Conservation (phyloP, 2,888 invertebrate genomes). For the Dynastes maya region DNA sequence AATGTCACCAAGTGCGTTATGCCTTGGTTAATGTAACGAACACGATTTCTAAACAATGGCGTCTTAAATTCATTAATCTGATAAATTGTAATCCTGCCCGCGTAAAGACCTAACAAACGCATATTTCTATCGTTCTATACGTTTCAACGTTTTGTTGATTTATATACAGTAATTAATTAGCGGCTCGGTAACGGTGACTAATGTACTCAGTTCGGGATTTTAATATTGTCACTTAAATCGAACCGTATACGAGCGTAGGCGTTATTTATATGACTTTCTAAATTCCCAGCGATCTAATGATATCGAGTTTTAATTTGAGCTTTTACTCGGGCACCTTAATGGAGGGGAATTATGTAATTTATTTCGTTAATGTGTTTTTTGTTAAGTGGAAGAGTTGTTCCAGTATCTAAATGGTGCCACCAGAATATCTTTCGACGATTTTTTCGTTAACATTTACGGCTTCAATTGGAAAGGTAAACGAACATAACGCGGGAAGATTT, state of each 20-base stretch:
- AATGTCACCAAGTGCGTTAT: slow-evolving; percentile 36
- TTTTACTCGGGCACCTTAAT: slow-evolving; percentile 24
- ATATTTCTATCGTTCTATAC: slow-evolving; percentile 18
- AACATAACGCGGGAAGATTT: slow-evolving; percentile 35
- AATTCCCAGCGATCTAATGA: slow-evolving; percentile 33
- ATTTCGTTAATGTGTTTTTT: slow-evolving; percentile 41
- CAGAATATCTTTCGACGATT: slow-evolving; percentile 3
- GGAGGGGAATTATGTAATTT: slow-evolving; percentile 37
- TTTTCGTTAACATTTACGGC: slow-evolving; percentile 13
- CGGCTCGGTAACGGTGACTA: slow-evolving; percentile 28
- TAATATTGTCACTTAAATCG: slow-evolving; percentile 44
- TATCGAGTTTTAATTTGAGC: slow-evolving; percentile 42
- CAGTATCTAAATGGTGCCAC: slow-evolving; percentile 31
- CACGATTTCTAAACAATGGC: slow-evolving; percentile 36
- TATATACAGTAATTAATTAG: slow-evolving; percentile 41
- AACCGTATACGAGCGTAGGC: slow-evolving; percentile 3
- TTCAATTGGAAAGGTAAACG: slow-evolving; percentile 33
- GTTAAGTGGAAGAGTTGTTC: slow-evolving; percentile 39
- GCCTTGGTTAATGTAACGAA: background rate
- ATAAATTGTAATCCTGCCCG: slow-evolving; percentile 33
- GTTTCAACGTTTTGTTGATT: slow-evolving; percentile 36
- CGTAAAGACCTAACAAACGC: slow-evolving; percentile 8
- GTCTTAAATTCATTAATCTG: slow-evolving; percentile 37
- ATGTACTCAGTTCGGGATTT: slow-evolving; percentile 27
- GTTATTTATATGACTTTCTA: slow-evolving; percentile 46